These are phyloP conservation scores for Pegoplata infirma DNA, from an alignment of 2,888 invertebrate genomes.

Conservation along the genomic window DNA sequence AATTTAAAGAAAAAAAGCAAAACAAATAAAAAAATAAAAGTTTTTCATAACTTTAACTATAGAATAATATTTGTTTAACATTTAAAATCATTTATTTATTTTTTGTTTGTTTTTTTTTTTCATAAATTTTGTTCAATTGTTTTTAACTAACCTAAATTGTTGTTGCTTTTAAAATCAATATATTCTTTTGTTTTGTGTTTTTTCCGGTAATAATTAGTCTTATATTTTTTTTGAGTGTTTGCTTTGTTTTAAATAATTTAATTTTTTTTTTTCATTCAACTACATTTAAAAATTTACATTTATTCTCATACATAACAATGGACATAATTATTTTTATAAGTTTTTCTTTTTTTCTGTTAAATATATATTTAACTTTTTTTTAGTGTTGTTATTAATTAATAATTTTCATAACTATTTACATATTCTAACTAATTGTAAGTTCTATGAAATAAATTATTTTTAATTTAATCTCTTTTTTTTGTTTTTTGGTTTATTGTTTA, in stretches of 20 bases:
- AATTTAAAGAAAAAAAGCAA: not conserved
- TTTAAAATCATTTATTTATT: conserved; percentile 33
- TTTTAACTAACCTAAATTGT: conserved; percentile 48
- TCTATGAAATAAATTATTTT: too few species aligned
- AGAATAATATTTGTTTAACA: conserved; percentile 31
- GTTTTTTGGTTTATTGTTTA: conserved; percentile 8
- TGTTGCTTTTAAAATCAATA: conserved; percentile 25
- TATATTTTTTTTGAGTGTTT: conserved; percentile 56
- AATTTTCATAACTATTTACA: conserved; percentile 52
- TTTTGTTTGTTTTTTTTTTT: too few species aligned
- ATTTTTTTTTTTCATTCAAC: conserved; percentile 32
- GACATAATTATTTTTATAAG: conserved; percentile 4
- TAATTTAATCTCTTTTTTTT: not conserved
- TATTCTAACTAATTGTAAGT: conserved; percentile 59
- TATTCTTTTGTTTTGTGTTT: conserved; percentile 5
- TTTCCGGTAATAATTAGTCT: conserved; percentile 42
- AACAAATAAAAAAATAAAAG: not conserved
- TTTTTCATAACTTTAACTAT: too few species aligned
- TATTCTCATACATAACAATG: conserved; percentile 48
- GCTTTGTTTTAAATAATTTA: conserved; percentile 32
- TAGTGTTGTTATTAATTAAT: not conserved
- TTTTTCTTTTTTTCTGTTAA: not conserved
- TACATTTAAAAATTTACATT: conserved; percentile 47
- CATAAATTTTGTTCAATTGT: conserved; percentile 37
- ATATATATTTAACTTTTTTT: conserved; percentile 9